Conservation (phyloP, 1,140 invertebrate species). For the Lepidurus packardi region DNA sequence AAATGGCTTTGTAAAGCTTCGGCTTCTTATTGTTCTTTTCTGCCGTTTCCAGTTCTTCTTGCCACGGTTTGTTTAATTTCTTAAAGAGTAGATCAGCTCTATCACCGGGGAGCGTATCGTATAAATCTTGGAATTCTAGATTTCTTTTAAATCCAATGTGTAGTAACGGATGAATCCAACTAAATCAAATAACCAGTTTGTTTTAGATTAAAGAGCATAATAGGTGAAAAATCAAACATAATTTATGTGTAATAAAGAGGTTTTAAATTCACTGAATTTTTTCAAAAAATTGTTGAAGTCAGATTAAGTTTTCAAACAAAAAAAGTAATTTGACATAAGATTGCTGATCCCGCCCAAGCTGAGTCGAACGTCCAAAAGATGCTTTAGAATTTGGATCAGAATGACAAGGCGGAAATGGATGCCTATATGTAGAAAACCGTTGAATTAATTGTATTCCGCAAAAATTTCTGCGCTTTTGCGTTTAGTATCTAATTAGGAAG, state of each 20-base stretch:
- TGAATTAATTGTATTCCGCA: no score
- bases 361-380: no score
- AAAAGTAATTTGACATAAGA: no score
- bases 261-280: no score
- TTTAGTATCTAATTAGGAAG: no score
- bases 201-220: neutral
- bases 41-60: conserved; percentile 42
- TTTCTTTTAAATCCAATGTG: conserved; percentile 36
- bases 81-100: conserved; percentile 56
- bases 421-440: no score
- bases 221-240: neutral
- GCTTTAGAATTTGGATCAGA: no score
- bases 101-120: conserved; percentile 43
- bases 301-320: no score
- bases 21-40: conserved; percentile 38
- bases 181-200: neutral
- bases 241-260: neutral
- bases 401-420: no score
- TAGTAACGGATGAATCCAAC: neutral
- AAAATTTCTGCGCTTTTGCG: no score
- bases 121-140: conserved; percentile 43
- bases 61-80: conserved; percentile 50
- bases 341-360: no score
- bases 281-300: no score
- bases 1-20: conserved; percentile 42